phyloP scores from a whole-genome alignment of 2,113 vertebrate genomes.

The Acanthisitta chloris region DNA sequence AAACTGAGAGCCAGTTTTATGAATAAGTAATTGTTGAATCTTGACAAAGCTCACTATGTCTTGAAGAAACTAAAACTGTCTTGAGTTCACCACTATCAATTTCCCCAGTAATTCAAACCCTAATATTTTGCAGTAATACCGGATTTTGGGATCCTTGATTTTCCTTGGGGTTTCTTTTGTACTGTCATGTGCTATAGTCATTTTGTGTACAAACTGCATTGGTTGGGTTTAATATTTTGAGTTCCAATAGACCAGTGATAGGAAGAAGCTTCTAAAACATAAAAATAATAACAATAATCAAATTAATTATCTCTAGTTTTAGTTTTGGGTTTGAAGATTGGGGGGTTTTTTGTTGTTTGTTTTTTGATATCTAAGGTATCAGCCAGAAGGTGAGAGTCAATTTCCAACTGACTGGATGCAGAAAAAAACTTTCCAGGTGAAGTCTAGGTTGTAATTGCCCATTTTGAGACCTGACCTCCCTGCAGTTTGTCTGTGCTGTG shows the following conservation, averaged over 20 bases:
- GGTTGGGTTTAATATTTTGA: neutral
- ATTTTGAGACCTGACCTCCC: neutral
- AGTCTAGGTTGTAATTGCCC: neutral
- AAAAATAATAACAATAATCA: neutral
- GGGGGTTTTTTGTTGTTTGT: neutral
- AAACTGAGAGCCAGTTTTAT: neutral
- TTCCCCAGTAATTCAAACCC: neutral
- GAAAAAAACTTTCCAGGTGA: neutral
- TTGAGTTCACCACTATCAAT: neutral
- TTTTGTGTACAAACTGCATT: neutral
- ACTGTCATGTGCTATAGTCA: neutral
- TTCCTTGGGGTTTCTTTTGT: neutral
- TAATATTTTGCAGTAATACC: neutral
- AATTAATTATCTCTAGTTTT: neutral
- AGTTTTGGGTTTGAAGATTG: neutral
- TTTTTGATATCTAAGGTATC: neutral
- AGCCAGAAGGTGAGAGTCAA: neutral
- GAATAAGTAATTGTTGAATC: neutral
- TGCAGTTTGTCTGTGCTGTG: neutral
- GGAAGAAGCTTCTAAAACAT: neutral
- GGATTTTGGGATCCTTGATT: neutral
- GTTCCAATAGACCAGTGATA: neutral
- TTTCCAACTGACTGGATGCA: neutral
- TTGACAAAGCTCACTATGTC: neutral
- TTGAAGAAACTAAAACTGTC: neutral